Evolutionary conservation across 1,140 invertebrate species (phyloP), one percentile per base, ranked within the genome.

Genomic region (Aphelinus atriplicis): DNA sequence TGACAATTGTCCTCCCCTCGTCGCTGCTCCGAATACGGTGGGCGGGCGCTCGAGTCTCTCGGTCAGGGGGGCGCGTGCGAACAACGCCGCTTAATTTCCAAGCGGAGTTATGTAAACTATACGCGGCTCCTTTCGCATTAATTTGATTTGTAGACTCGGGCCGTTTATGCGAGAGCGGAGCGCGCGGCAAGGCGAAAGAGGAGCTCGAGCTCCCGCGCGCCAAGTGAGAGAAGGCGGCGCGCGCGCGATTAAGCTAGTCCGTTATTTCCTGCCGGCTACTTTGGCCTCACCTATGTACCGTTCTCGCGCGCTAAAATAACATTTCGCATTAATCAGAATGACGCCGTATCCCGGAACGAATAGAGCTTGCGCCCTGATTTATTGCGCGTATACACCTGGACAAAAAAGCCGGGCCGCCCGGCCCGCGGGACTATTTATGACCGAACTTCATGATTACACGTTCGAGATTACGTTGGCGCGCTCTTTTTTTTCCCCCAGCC

Each of bases 121-220:
- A 66, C 75, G 64, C 45, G 61, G 75, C 63, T 72, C 63, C 69
- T 71, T 72, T 76, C 75, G 51, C 69, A 76, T 76, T 76, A 76
- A 76, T 76, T 76, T 76, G 69, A 76, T 76, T 76, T 76, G 69
- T 76, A 76, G 75, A 76, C 75, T 67, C 57, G 9, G 70, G 56
- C 64, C 63, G 46, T 76, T 76, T 76, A 68, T 68, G 68, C 6
- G 42, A 26, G 26, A 26, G 26, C 26, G 26, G 26, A 26, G 45
- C 3, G 50, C 26, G 26, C 26, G 26, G 26, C 26, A 26, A 26
- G 64, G 57, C 2, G n/a, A 73, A 51, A 65, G 62, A 45, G 63
- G 10, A 48, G 67, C 50, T 26, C 26, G 26, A 26, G 26, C 26
- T 26, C 26, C 26, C 26, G 26, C 51, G 51, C 51, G 4, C 51